Evolutionary conservation across 2,113 vertebrate species (phyloP).

Genomic region (Atherinomorus stipes): DNA sequence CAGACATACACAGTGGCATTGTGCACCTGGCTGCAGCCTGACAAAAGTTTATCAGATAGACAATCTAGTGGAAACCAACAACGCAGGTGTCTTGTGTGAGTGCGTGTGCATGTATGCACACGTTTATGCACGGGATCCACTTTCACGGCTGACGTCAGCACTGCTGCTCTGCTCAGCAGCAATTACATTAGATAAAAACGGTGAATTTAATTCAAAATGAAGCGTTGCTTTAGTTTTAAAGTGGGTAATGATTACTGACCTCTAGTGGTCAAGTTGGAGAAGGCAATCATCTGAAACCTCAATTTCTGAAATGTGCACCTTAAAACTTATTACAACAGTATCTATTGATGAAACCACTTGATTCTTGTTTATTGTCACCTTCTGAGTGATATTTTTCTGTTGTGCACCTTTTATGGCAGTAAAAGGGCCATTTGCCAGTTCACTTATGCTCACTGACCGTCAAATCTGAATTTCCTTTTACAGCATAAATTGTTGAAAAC

Average conservation of each 20-base stretch:
- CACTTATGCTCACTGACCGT: background rate
- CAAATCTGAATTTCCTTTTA: constrained; percentile 5
- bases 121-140: constrained; percentile 15
- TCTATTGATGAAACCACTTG: too few relatives aligned
- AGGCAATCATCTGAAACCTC: background rate
- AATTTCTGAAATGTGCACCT: too few relatives aligned
- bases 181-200: background rate
- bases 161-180: background rate
- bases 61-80: constrained; percentile 72
- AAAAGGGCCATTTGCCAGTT: too few relatives aligned
- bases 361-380: background rate
- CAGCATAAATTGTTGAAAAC: too few relatives aligned
- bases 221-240: background rate
- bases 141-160: constrained; percentile 34
- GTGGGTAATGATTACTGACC: background rate
- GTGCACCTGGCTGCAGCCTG: constrained; percentile 76
- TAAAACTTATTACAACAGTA: too few relatives aligned
- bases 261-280: background rate
- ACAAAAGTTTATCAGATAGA: constrained; percentile 59
- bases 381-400: background rate
- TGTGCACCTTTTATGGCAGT: too few relatives aligned
- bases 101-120: background rate
- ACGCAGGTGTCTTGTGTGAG: constrained; percentile 72
- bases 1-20: constrained; percentile 36
- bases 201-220: constrained; percentile 15